Conservation (phyloP, 2,888 invertebrate species). For the Sylvicola cinctus region DNA sequence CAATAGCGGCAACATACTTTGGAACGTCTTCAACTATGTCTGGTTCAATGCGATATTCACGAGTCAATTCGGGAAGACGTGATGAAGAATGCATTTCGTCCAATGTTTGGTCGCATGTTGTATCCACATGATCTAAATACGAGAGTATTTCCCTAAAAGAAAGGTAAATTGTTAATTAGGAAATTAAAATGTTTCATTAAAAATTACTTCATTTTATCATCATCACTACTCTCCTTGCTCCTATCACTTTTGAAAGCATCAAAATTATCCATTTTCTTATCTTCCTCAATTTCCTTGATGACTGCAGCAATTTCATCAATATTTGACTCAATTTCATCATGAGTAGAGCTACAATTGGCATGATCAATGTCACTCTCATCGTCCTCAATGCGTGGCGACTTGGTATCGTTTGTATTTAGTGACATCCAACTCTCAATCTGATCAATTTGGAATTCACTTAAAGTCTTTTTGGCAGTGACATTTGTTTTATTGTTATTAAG, state of each 20-base stretch:
- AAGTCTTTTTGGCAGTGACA: constrained; percentile 17
- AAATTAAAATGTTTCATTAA: neutral
- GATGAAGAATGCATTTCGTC: constrained; percentile 19
- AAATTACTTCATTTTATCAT: constrained; percentile 6
- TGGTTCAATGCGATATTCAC: constrained; percentile 23
- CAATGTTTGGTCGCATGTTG: constrained; percentile 23
- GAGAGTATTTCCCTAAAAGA: constrained; percentile 20
- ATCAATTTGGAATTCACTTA: constrained; percentile 23
- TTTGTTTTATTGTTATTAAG: constrained; percentile 11
- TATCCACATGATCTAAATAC: constrained; percentile 24
- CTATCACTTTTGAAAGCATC: neutral
- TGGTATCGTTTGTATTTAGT: constrained; percentile 12
- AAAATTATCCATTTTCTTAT: constrained; percentile 3
- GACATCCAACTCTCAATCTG: constrained; percentile 27
- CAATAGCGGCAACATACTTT: constrained; percentile 14
- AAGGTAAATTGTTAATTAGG: constrained; percentile 1
- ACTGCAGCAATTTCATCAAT: constrained; percentile 26
- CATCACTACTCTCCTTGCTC: neutral
- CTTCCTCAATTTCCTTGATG: constrained; percentile 23
- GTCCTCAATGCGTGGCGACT: neutral
- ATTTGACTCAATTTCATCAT: constrained; percentile 12
- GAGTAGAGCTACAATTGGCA: neutral
- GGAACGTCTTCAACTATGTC: constrained; percentile 25
- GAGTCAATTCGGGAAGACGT: constrained; percentile 19
- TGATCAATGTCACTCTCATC: neutral